Evolutionary conservation across 37 sponge, comb jelly and placozoan species (phyloP).

Genomic region (Petrosia ficiformis): DNA sequence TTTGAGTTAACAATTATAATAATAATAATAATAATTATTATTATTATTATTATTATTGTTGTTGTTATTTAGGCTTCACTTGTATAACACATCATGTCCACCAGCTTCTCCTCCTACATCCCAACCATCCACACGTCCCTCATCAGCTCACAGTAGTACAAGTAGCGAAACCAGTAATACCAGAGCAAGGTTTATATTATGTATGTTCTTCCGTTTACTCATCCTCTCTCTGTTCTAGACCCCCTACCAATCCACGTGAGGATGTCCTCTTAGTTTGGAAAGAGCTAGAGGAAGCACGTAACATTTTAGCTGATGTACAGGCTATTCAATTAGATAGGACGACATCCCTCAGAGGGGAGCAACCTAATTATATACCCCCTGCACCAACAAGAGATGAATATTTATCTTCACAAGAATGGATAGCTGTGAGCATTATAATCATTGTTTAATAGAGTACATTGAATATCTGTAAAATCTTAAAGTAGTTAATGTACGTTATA

Average conservation of each 20-base stretch:
- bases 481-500: too few relatives aligned
- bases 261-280: slow-evolving; percentile 49
- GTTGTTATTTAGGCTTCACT: background rate
- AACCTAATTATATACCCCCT: background rate
- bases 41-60: too few relatives aligned
- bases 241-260: slow-evolving; percentile 3
- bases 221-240: background rate
- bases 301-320: slow-evolving; percentile 78
- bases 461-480: background rate
- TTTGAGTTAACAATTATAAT: too few relatives aligned
- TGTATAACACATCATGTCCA: background rate
- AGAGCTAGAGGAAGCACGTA: slow-evolving; percentile 64
- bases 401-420: slow-evolving; percentile 74
- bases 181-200: background rate
- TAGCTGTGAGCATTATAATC: slow-evolving; percentile 25
- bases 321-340: slow-evolving; percentile 57
- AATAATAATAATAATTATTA: too few relatives aligned
- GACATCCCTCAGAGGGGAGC: background rate
- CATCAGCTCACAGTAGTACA: background rate
- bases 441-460: background rate
- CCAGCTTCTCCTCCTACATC: background rate
- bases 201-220: background rate
- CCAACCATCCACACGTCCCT: background rate
- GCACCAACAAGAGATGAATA: slow-evolving; percentile 21
- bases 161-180: background rate